Base-by-base conservation (phyloP, 2,113 vertebrate species). In the Colossoma macropomum region DNA sequence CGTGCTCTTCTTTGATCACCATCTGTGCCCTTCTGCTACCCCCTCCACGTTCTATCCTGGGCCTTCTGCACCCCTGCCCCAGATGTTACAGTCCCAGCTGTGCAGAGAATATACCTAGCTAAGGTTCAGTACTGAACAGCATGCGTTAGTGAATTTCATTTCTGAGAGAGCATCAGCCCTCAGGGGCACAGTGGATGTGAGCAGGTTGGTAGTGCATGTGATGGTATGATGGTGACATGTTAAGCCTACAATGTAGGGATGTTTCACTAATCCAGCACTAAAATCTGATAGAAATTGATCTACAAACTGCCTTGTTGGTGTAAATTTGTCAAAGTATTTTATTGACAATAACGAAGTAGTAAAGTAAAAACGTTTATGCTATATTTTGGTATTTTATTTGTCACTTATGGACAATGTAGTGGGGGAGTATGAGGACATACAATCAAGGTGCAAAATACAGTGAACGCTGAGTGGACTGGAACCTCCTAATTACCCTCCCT, bases 21-120 rank as follows among this genome's bases (percentile, higher is more conserved):
- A 79, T 79, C 77, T 79, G 77, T 69, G 77, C 65, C 32, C 66
- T 41, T 25, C 23, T 27, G 8, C 12, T 32, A 25, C 41, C 19
- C 0, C 41, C 76, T 41, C 28, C 76, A 60, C 50, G 76, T 38
- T 32, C 76, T 59, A 25, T 79, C 23, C 66, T 50, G 69, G 77
- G 65, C 48, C 63, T 56, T 63, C 63, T 69, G 63, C 63, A 48
- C 48, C 28, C n/a, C 66, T 8, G 78, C 52, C 68, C 68, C 34
- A 52, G 59, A 62, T 62, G 59, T 62, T 38, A 80, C 50, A 30
- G 52, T 80, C 65, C 52, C 27, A 28, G 66, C 78, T 71, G 66
- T 80, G 70, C 70, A 52, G 32, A 60, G 78, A 80, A 59, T 71
- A 60, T 27, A 60, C 32, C 45, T 71, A 80, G 52, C 52, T 60